Conservation (phyloP, 2,113 vertebrate species). For the Equus quagga region DNA sequence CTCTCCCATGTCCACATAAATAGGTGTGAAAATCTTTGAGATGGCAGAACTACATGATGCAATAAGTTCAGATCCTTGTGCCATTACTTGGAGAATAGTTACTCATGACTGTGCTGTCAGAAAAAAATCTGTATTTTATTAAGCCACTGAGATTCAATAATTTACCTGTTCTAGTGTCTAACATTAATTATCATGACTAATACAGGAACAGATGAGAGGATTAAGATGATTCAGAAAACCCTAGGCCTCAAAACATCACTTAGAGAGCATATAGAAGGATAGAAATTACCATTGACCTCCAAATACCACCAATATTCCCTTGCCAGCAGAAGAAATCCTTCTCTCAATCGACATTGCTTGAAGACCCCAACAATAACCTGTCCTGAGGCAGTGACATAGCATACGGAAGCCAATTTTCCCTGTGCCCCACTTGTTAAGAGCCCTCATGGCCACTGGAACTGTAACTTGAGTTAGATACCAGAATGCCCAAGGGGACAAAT, state of each 20-base stretch:
- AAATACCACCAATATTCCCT: not conserved
- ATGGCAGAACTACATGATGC: not conserved
- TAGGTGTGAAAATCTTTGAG: not conserved
- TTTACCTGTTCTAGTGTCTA: not conserved
- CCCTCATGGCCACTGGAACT: not conserved
- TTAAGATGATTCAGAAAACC: not conserved
- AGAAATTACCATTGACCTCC: not conserved
- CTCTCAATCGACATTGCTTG: not conserved
- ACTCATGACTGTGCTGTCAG: not conserved
- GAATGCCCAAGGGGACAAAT: not conserved
- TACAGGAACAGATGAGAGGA: not conserved
- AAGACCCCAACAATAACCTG: not conserved
- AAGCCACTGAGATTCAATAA: not conserved
- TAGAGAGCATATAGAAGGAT: not conserved
- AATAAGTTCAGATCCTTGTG: not conserved
- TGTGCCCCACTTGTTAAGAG: not conserved
- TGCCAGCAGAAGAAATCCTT: not conserved
- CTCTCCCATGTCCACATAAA: not conserved
- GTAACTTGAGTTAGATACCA: not conserved
- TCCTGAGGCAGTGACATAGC: not conserved
- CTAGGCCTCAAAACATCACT: not conserved
- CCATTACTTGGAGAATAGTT: not conserved
- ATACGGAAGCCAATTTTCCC: not conserved
- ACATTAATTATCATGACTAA: not conserved
- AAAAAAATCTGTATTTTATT: not conserved